phyloP scores from a whole-genome alignment of 2,797 vertebrate species.

The Capromys pilorides region DNA sequence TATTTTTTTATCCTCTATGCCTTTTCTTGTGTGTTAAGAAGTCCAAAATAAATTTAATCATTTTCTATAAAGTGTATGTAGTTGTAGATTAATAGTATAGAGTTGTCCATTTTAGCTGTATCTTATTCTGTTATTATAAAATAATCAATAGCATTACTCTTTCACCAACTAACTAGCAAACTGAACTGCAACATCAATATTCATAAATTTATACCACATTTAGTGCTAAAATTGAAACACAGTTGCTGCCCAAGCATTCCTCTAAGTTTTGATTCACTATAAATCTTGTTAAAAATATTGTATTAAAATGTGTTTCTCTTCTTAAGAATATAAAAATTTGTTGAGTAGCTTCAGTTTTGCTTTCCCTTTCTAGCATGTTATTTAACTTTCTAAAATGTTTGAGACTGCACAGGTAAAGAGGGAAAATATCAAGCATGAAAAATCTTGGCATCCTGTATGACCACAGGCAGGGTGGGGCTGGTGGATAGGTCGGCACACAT shows the following conservation, averaged over 20 bases:
- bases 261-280: neutral
- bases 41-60: neutral
- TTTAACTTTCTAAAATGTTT: conserved; percentile 43
- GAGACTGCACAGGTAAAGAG: neutral
- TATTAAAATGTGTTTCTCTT: neutral
- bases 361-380: neutral
- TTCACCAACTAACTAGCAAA: conserved; percentile 22
- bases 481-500: conserved; percentile 28
- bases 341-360: conserved; percentile 30
- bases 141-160: neutral
- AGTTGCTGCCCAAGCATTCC: neutral
- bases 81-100: neutral
- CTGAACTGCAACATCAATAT: neutral
- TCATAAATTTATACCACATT: conserved; percentile 13
- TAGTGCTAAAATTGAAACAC: conserved; percentile 14
- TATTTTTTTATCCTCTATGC: neutral
- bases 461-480: neutral
- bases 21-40: neutral
- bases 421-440: neutral
- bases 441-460: neutral
- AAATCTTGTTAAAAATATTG: neutral
- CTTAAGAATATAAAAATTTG: neutral
- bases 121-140: conserved; percentile 8
- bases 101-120: neutral
- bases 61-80: neutral